phyloP scores from a whole-genome alignment of 92 coral and sea anemone genomes.

The Palythoa heliodiscus region DNA sequence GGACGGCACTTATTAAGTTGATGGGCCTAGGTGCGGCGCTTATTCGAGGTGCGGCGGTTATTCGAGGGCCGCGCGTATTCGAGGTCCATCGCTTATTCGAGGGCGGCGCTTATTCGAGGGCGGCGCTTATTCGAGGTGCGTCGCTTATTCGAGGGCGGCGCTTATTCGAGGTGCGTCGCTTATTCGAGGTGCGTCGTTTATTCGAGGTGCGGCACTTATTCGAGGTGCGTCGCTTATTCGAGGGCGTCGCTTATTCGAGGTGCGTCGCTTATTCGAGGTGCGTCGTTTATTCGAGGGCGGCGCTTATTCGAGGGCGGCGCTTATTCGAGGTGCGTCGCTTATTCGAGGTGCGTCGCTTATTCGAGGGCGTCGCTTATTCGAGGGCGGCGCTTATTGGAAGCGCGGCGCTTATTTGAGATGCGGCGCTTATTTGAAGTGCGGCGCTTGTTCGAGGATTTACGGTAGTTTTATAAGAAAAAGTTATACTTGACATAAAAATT shows the following conservation, averaged over 20 bases:
- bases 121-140: not conserved
- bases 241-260: conserved; percentile 26
- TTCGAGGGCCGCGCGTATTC: too few relatives aligned
- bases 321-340: not conserved
- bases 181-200: conserved; percentile 54
- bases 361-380: conserved; percentile 68
- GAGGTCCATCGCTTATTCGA: too few relatives aligned
- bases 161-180: conserved; percentile 31
- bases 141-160: conserved; percentile 73
- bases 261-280: conserved; percentile 19
- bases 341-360: conserved; percentile 56
- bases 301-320: too few relatives aligned
- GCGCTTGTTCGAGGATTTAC: conserved; percentile 80
- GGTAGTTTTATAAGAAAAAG: too few relatives aligned
- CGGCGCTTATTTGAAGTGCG: conserved; percentile 63
- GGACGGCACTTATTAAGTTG: too few relatives aligned
- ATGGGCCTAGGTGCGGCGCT: too few relatives aligned
- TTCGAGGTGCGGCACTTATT: too few relatives aligned
- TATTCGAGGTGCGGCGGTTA: too few relatives aligned
- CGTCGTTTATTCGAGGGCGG: conserved; percentile 77
- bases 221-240: too few relatives aligned
- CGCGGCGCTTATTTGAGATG: conserved; percentile 16
- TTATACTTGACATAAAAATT: too few relatives aligned
- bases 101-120: too few relatives aligned
- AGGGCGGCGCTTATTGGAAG: conserved; percentile 69